Evolutionary conservation across 2,888 invertebrate genomes (phyloP).

Genomic region (Clistopyga incitator): DNA sequence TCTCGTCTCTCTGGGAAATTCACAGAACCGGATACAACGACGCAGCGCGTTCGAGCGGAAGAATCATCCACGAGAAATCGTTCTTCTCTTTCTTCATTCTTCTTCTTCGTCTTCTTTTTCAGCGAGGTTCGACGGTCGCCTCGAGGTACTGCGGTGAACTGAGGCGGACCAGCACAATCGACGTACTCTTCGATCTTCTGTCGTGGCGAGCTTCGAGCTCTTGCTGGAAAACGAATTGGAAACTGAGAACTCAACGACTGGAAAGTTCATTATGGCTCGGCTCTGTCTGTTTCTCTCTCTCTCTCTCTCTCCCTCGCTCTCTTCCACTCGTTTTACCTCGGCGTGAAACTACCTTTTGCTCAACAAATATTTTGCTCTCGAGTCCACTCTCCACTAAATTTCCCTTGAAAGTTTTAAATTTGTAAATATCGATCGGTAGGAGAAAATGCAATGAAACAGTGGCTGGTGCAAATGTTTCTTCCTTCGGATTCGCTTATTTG

Average conservation of each 20-base stretch:
- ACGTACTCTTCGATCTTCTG: slow-evolving; percentile 9
- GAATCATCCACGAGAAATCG: slow-evolving; percentile 51
- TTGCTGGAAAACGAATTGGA: slow-evolving; percentile 21
- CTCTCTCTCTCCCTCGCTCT: not conserved
- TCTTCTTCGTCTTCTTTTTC: slow-evolving; percentile 24
- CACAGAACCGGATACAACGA: slow-evolving; percentile 35
- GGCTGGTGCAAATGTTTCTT: not conserved
- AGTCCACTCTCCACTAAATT: not conserved
- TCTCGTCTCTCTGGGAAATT: slow-evolving; percentile 37
- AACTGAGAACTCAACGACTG: slow-evolving; percentile 8
- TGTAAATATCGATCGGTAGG: not conserved
- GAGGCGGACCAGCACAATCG: not conserved
- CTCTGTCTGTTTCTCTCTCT: not conserved
- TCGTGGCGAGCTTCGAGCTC: not conserved
- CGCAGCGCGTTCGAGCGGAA: slow-evolving; percentile 39
- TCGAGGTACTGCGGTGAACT: slow-evolving; percentile 2
- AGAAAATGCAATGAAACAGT: not conserved
- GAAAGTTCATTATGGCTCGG: slow-evolving; percentile 17
- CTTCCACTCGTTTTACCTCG: no score
- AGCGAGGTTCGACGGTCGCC: not conserved
- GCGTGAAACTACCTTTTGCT: not conserved
- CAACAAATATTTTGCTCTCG: not conserved
- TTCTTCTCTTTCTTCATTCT: slow-evolving; percentile 21
- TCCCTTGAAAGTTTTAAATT: not conserved
- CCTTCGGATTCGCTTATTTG: not conserved